Conservation (phyloP, 2,113 vertebrate species). For the Archocentrus centrarchus region DNA sequence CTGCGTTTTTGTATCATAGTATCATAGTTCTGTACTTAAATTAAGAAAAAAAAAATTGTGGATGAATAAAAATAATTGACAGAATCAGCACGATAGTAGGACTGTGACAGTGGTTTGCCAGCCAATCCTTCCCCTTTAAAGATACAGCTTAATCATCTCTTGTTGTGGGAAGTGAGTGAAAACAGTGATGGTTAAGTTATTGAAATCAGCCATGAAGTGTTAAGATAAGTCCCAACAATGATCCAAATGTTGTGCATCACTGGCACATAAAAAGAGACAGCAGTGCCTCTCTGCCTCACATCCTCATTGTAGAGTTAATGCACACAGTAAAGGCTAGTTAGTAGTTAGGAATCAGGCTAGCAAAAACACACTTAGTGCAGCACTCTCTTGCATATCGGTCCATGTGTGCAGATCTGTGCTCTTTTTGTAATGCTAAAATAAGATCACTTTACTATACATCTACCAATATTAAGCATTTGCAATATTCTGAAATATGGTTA, state of each 20-base stretch:
- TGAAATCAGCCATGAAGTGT: constrained; percentile 13
- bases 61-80: too few relatives aligned
- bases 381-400: background rate
- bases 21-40: background rate
- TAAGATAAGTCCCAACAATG: background rate
- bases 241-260: background rate
- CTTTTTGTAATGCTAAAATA: background rate
- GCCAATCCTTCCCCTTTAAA: background rate
- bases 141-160: background rate
- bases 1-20: background rate
- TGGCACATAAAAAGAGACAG: background rate
- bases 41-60: background rate
- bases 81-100: background rate
- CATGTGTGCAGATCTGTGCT: background rate
- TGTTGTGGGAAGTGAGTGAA: background rate
- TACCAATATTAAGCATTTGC: background rate
- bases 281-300: background rate
- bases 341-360: fast-evolving
- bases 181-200: background rate
- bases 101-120: background rate
- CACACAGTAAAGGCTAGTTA: background rate
- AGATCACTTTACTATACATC: background rate
- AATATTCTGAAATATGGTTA: too few relatives aligned
- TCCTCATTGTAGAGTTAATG: fast-evolving
- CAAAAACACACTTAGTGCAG: background rate